These are phyloP conservation scores for Rhodinocichla rosea DNA, from an alignment of 2,113 vertebrate species.

Conservation along the genomic window DNA sequence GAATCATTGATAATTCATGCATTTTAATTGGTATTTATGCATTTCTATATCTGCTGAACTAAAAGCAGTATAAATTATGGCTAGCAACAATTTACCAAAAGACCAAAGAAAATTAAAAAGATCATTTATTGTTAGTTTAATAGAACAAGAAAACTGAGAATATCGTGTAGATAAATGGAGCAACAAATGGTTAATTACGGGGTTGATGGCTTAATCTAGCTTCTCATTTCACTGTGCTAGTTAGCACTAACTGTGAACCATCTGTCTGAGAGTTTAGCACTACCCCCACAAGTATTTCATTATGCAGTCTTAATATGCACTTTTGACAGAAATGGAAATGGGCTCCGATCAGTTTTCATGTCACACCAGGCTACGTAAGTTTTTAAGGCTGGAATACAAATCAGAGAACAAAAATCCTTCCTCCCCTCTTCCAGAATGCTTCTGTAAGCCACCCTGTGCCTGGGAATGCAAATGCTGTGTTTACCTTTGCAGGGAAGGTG, in stretches of 20 bases:
- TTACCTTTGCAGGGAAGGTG: not conserved
- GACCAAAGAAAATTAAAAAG: conserved; percentile 4
- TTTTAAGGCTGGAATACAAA: conserved; percentile 53
- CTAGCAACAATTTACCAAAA: conserved; percentile 1
- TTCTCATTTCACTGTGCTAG: conserved; percentile 65
- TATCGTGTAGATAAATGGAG: conserved; percentile 38
- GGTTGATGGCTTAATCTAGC: conserved; percentile 66
- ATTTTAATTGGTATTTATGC: conserved; percentile 38
- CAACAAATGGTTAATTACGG: conserved; percentile 69
- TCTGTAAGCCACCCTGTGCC: not conserved
- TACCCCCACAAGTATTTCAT: conserved; percentile 66
- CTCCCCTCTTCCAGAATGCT: not conserved
- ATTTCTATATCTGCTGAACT: conserved; percentile 13
- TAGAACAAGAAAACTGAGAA: conserved; percentile 22
- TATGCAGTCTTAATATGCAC: conserved; percentile 59
- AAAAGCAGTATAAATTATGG: conserved; percentile 28
- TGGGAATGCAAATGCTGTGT: not conserved
- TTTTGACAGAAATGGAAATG: conserved; percentile 63
- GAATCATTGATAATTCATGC: conserved; percentile 13
- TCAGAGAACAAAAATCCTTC: conserved; percentile 1
- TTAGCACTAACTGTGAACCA: conserved; percentile 67
- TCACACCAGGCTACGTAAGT: conserved; percentile 44
- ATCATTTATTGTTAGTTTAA: conserved; percentile 38
- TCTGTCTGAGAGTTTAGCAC: conserved; percentile 68
- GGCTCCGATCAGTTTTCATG: conserved; percentile 56